Percentiles rank a stretch among this genome's conserved stretches.
Evolutionary conservation across 2,113 vertebrate genomes (phyloP).

Genomic region (Hystrix cristata): DNA sequence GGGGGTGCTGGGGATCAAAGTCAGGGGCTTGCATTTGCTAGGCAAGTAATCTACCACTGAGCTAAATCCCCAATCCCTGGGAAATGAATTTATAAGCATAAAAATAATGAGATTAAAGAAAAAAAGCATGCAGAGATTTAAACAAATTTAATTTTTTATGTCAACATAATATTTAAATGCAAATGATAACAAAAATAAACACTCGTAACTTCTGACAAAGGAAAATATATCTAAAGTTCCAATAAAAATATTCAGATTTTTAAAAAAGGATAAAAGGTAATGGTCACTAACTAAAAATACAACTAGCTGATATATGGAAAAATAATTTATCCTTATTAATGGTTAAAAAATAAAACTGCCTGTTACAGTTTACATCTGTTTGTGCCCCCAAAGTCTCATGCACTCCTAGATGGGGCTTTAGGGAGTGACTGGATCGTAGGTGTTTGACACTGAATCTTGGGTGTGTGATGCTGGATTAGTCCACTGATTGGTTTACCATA

Average conservation of each 20-base stretch:
- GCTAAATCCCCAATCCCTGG: no score
- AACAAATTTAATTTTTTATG: neutral
- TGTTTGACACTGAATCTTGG: neutral
- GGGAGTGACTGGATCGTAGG: neutral
- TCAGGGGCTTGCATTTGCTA: no score
- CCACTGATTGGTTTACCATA: neutral
- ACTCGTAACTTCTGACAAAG: slow-evolving; percentile 3
- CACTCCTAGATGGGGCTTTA: neutral
- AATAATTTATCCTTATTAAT: neutral
- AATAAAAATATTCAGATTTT: neutral
- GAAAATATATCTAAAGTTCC: neutral
- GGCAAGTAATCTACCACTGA: no score
- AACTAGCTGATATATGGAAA: neutral
- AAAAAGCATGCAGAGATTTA: neutral
- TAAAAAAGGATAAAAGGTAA: neutral
- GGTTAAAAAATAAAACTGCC: neutral
- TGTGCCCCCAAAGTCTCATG: neutral
- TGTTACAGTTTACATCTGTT: neutral
- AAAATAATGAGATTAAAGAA: neutral
- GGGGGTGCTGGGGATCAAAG: no score
- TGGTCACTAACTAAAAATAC: neutral
- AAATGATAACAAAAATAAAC: neutral
- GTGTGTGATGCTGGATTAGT: neutral
- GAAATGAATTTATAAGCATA: neutral
- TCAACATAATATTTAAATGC: slow-evolving; percentile 29